Evolutionary conservation across 1,140 invertebrate genomes (phyloP).

Genomic region (Lepidostoma basale): DNA sequence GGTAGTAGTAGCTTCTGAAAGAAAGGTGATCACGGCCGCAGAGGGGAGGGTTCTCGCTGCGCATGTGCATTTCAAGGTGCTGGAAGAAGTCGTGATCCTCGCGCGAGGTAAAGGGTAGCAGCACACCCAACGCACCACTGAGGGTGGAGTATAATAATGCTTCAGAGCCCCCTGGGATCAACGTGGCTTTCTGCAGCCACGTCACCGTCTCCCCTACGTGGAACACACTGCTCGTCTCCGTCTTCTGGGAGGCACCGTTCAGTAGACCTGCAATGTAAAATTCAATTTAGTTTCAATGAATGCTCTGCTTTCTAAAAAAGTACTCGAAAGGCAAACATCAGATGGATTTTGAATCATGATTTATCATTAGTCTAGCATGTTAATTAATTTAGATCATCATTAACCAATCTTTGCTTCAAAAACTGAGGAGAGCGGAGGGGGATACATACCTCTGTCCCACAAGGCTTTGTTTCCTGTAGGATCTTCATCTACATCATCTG

Average conservation of each 20-base stretch:
- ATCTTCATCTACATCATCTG: conserved; percentile 98
- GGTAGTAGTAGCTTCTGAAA: conserved; percentile 97
- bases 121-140: conserved; percentile 92
- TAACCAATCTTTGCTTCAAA: neutral
- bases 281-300: conserved; percentile 18
- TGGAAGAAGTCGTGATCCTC: conserved; percentile 99
- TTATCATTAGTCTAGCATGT: conserved; percentile 62
- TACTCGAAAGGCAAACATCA: too few relatives aligned
- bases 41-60: conserved; percentile 93
- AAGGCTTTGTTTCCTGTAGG: conserved; percentile 97
- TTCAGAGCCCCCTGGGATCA: conserved; percentile 97
- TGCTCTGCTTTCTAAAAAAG: too few relatives aligned
- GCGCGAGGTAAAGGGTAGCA: conserved; percentile 96
- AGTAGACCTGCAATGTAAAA: conserved; percentile 67
- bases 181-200: conserved; percentile 90
- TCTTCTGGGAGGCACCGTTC: conserved; percentile 97
- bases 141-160: conserved; percentile 95
- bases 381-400: conserved; percentile 48
- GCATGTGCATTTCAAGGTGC: conserved; percentile 99
- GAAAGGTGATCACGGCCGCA: conserved; percentile 98
- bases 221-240: conserved; percentile 90
- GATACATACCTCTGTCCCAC: conserved; percentile 84
- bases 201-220: conserved; percentile 95
- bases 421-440: neutral
- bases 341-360: conserved; percentile 50